Conservation (phyloP, 2,888 invertebrate genomes). For the Cephus sareptanus region DNA sequence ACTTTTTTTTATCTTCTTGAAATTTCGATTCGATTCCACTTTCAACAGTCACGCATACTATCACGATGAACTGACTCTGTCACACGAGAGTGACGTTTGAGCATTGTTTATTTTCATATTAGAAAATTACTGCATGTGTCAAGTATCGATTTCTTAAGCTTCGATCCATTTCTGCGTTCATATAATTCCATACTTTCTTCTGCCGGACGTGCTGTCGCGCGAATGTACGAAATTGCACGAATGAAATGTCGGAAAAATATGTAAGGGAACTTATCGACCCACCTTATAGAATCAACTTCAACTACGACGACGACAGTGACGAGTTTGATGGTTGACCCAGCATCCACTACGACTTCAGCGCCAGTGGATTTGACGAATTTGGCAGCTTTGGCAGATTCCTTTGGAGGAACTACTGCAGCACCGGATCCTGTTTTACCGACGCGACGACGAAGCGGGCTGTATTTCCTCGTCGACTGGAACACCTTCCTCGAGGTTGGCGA, state of each 20-base stretch:
- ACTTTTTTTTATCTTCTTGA: neutral
- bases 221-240: neutral
- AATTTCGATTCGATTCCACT: neutral
- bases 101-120: neutral
- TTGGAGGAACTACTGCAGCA: conserved; percentile 74
- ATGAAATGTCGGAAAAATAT: neutral
- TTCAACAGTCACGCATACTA: neutral
- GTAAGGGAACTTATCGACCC: conserved; percentile 14
- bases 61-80: neutral
- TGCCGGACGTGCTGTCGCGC: neutral
- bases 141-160: neutral
- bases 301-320: conserved; percentile 35
- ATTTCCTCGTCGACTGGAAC: conserved; percentile 89
- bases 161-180: neutral
- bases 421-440: conserved; percentile 75
- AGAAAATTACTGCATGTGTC: neutral
- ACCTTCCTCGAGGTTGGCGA: conserved; percentile 86
- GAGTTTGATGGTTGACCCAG: neutral
- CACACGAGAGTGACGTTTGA: neutral
- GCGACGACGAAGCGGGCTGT: conserved; percentile 80
- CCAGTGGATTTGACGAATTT: conserved; percentile 69
- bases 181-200: neutral
- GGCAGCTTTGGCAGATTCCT: conserved; percentile 80
- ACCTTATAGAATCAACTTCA: conserved; percentile 23
- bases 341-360: conserved; percentile 47